Evolutionary conservation across 30 jellyfish, hydroid and myxozoan species (phyloP).

Genomic region (Aurelia sp.): DNA sequence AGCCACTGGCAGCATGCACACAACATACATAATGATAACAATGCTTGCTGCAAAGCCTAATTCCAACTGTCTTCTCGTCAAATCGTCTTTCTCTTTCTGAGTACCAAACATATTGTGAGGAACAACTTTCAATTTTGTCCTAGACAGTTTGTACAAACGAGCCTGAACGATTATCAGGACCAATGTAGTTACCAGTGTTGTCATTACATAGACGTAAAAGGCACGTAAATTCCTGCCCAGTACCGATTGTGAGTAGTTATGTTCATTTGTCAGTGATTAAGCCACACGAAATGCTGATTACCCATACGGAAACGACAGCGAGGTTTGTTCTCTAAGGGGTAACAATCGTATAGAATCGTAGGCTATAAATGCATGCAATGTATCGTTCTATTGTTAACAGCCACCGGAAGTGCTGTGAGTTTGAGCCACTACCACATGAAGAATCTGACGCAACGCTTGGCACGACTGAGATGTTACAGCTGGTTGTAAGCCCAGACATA

Average conservation of each 20-base stretch:
- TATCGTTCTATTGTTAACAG: constrained; percentile 20
- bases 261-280: neutral
- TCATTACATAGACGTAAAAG: neutral
- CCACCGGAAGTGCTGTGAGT: constrained; percentile 1
- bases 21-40: no score
- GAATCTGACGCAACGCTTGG: neutral
- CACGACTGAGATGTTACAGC: neutral
- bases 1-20: no score
- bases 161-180: neutral
- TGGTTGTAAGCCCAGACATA: neutral
- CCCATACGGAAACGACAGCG: neutral
- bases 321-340: neutral
- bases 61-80: constrained; percentile 4
- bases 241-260: neutral
- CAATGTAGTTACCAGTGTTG: neutral
- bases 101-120: neutral
- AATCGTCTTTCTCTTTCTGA: neutral
- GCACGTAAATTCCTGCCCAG: neutral
- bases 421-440: neutral
- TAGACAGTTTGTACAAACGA: neutral
- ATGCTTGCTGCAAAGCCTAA: constrained; percentile 6
- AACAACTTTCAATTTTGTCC: neutral
- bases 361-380: constrained; percentile 23
- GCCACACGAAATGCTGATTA: neutral
- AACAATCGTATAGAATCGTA: neutral